Evolutionary conservation across 1,140 invertebrate genomes (phyloP).

Genomic region (Thaumetopoea pityocampa): DNA sequence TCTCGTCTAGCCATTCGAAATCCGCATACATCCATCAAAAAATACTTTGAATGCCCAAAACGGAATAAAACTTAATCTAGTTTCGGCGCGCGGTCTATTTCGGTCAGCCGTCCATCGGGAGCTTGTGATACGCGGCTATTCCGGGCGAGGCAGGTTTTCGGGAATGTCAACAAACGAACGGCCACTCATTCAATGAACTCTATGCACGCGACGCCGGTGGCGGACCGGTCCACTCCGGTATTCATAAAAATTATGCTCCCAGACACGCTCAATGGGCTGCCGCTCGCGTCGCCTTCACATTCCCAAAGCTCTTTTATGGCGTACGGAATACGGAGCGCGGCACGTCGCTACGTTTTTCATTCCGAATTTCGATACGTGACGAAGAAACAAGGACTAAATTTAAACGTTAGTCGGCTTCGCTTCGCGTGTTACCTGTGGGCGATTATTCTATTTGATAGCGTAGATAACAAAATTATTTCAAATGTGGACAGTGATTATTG

Average conservation of each 20-base stretch:
- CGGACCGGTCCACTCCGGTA: constrained; percentile 57
- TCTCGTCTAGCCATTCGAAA: constrained; percentile 15
- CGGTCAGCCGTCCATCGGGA: constrained; percentile 61
- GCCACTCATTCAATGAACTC: constrained; percentile 70
- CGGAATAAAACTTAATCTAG: constrained; percentile 52
- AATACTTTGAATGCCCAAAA: constrained; percentile 54
- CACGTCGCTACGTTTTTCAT: constrained; percentile 25
- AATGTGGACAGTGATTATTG: constrained; percentile 41
- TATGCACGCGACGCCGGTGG: constrained; percentile 55
- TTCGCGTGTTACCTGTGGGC: constrained; percentile 30
- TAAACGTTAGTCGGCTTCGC: constrained; percentile 27
- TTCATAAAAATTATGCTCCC: constrained; percentile 68
- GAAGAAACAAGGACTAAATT: constrained; percentile 24
- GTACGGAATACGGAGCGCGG: constrained; percentile 26
- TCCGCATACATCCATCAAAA: constrained; percentile 41
- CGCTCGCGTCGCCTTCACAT: constrained; percentile 27
- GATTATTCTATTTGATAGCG: constrained; percentile 45
- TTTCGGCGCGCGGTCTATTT: constrained; percentile 57
- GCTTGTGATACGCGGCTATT: constrained; percentile 61
- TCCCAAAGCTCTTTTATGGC: constrained; percentile 34
- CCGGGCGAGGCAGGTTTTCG: constrained; percentile 69
- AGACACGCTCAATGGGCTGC: constrained; percentile 47
- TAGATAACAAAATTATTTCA: constrained; percentile 29
- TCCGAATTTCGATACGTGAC: constrained; percentile 22
- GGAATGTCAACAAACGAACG: constrained; percentile 72